Base-by-base conservation (phyloP, 1,140 invertebrate genomes). In the Sweltsa coloradensis region DNA sequence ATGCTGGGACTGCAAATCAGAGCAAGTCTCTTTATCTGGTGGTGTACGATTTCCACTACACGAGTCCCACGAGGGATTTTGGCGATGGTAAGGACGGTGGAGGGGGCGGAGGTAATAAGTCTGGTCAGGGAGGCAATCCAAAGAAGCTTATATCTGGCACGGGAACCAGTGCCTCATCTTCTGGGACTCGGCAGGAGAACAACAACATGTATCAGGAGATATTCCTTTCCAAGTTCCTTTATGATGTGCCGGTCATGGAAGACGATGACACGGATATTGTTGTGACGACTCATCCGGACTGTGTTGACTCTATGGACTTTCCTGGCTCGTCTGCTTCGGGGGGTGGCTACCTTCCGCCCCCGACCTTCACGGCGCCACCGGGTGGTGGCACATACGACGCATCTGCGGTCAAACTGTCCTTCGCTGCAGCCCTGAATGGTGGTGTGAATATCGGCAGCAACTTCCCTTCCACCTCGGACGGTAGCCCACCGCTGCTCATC, bases 41-140 rank as follows among this genome's bases (percentile, higher is more conserved):
- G 3, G 55, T 76, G 0, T 76, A 74, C 49, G 73, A 76, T 56
- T 75, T 75, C 57, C 62, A 71, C 56, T 73, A 74, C 51, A 71
- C 66, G 51, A 49, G 53, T 1, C 37, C 50, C 13, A 29, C 22
- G 2, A 18, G 14, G 2, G 41, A 47, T 22, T 16, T 29, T 16
- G 47, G 7, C 18, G 34, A 36, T 1, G 24, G 25, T 43, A 39
- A n/a, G 13, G 41, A 34, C 14, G 41, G 29, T 21, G 45, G 31
- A 3, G 41, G 26, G 21, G n/a, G 9, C 11, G 5, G 16, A 16
- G 24, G 25, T 34, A 36, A 47, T 2, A 39, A 40, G 7, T 22
- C 16, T 29, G 46, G 19, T 51, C 50, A 6, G 40, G 49, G 21
- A 27, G 73, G 26, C 71, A 75, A 53, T 74, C 71, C 55, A 18